Evolutionary conservation across 2,797 vertebrate genomes (phyloP).

Genomic region (Tinamus major): DNA sequence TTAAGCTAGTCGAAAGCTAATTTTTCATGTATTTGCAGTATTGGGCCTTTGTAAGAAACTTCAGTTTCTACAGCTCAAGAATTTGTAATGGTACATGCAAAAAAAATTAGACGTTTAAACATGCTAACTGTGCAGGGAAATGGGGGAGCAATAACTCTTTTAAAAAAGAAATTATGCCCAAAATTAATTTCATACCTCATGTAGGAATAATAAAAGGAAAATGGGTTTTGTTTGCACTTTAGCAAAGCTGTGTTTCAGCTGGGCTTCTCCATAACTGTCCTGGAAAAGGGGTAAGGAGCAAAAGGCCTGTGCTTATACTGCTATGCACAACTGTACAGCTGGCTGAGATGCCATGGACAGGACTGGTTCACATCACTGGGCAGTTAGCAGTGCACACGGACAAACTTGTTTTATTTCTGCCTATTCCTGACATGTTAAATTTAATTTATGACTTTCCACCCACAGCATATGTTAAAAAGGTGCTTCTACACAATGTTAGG

Average conservation of each 20-base stretch:
- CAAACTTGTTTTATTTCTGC: background rate
- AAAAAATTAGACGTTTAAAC: background rate
- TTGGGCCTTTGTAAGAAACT: background rate
- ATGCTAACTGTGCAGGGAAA: accelerated
- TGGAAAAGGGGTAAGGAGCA: too few relatives aligned
- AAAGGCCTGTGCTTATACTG: background rate
- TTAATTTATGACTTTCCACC: background rate
- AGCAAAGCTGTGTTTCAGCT: background rate
- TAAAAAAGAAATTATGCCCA: background rate
- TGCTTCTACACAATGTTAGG: background rate
- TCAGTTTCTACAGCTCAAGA: background rate
- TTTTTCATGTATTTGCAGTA: background rate
- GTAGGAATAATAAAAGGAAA: background rate
- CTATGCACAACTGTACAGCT: background rate
- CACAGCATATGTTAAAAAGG: background rate
- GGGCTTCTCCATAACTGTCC: background rate
- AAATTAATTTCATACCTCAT: background rate
- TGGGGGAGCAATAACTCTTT: background rate
- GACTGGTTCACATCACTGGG: background rate
- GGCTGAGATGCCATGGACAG: background rate
- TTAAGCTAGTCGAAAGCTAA: background rate
- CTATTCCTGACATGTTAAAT: background rate
- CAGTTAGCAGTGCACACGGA: background rate
- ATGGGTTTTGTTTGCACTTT: too few relatives aligned
- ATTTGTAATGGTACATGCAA: background rate